Percentiles rank a stretch among this genome's conserved stretches.
Evolutionary conservation across 1,140 invertebrate species (phyloP).

Genomic region (Diabrotica virgifera): DNA sequence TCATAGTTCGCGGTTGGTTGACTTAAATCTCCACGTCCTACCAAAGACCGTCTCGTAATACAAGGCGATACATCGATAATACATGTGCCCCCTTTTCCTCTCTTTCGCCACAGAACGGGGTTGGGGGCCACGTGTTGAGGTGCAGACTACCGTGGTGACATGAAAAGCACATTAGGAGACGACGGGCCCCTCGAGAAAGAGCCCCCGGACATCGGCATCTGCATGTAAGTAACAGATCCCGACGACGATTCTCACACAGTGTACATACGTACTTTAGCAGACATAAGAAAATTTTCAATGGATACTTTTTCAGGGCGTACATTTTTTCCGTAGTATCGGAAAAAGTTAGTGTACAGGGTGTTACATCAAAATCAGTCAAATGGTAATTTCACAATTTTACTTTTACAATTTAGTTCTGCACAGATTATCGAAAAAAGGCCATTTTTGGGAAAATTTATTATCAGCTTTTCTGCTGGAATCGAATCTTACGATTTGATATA

Average conservation of each 20-base stretch:
- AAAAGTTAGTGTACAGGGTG: no score
- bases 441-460: no score
- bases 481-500: no score
- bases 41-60: constrained; percentile 40
- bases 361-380: no score
- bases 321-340: no score
- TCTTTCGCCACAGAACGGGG: constrained; percentile 21
- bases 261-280: constrained; percentile 10
- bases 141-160: constrained; percentile 37
- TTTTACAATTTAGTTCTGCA: no score
- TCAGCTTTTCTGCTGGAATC: no score
- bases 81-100: constrained; percentile 31
- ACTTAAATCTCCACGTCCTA: constrained; percentile 37
- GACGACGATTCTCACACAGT: constrained; percentile 30
- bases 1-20: constrained; percentile 40
- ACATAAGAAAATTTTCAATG: no score
- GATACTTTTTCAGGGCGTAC: no score
- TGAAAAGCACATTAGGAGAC: constrained; percentile 46
- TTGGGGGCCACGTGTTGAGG: constrained; percentile 46
- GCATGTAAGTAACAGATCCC: constrained; percentile 37
- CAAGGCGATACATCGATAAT: constrained; percentile 48
- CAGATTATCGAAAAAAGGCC: no score
- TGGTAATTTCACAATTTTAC: no score
- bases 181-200: constrained; percentile 27
- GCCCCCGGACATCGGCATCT: constrained; percentile 36